Percentiles rank a stretch among this genome's conserved stretches.
These are phyloP conservation scores for Caradrina kadenii DNA, from an alignment of 2,888 invertebrate species.

Conservation along the genomic window DNA sequence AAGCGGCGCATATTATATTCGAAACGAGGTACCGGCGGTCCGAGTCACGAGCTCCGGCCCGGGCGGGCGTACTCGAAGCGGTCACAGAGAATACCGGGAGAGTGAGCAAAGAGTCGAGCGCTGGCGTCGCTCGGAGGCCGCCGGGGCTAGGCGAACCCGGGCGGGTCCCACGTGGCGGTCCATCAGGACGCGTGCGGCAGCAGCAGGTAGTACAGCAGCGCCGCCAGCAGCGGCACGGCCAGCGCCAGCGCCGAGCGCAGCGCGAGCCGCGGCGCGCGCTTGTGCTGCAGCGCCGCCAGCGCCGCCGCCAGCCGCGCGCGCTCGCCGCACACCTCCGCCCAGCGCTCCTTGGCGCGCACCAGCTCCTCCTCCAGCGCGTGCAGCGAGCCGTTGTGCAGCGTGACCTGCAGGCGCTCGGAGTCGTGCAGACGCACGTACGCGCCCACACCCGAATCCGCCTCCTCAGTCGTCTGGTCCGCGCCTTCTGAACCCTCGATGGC, in stretches of 20 bases:
- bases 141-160: constrained; percentile 51
- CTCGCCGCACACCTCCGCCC: constrained; percentile 92
- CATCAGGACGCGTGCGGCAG: constrained; percentile 91
- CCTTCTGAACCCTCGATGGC: constrained; percentile 29
- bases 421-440: constrained; percentile 79
- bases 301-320: constrained; percentile 90
- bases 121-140: constrained; percentile 32
- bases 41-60: constrained; percentile 54
- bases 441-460: constrained; percentile 48
- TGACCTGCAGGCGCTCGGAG: constrained; percentile 76
- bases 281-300: constrained; percentile 90
- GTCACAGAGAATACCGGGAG: constrained; percentile 55
- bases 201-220: constrained; percentile 91
- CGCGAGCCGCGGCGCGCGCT: constrained; percentile 82
- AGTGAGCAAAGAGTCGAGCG: constrained; percentile 68
- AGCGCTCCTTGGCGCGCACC: constrained; percentile 93
- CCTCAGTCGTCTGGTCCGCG: constrained; percentile 21
- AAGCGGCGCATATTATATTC: constrained; percentile 70
- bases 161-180: constrained; percentile 91
- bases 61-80: constrained; percentile 48
- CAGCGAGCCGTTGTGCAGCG: constrained; percentile 89
- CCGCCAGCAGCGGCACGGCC: constrained; percentile 88
- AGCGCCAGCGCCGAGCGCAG: constrained; percentile 89
- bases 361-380: constrained; percentile 93
- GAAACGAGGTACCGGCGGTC: constrained; percentile 67